Evolutionary conservation across 53 echinoderm and acorn worm species (phyloP).

Genomic region (Henricia sp.): DNA sequence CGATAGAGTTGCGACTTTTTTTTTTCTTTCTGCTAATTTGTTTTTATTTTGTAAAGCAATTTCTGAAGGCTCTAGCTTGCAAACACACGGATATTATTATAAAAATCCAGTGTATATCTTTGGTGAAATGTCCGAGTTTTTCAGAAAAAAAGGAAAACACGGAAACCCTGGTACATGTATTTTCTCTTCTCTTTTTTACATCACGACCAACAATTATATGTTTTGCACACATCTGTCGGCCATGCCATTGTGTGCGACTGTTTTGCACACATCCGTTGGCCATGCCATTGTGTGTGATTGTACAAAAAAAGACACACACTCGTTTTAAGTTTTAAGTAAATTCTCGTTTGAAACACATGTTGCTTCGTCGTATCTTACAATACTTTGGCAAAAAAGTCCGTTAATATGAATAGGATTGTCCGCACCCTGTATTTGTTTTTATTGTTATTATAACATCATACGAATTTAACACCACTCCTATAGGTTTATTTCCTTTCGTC

Average conservation of each 20-base stretch:
- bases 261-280: conserved; percentile 12
- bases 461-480: conserved; percentile 55
- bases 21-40: conserved; percentile 24
- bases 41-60: conserved; percentile 31
- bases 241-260: background rate
- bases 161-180: conserved; percentile 52
- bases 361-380: conserved; percentile 50
- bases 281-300: background rate
- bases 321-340: conserved; percentile 21
- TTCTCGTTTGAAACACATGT: conserved; percentile 41
- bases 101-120: conserved; percentile 63
- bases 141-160: conserved; percentile 55
- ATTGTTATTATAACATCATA: conserved; percentile 41
- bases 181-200: conserved; percentile 37
- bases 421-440: conserved; percentile 39
- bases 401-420: conserved; percentile 38
- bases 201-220: conserved; percentile 9
- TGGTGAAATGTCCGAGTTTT: conserved; percentile 65
- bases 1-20: conserved; percentile 49
- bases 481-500: conserved; percentile 27
- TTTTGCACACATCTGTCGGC: conserved; percentile 11
- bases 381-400: conserved; percentile 64
- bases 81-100: conserved; percentile 52
- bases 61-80: conserved; percentile 55
- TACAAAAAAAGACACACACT: conserved; percentile 47